phyloP scores from a whole-genome alignment of 2,888 invertebrate species.

The Sesia apiformis region DNA sequence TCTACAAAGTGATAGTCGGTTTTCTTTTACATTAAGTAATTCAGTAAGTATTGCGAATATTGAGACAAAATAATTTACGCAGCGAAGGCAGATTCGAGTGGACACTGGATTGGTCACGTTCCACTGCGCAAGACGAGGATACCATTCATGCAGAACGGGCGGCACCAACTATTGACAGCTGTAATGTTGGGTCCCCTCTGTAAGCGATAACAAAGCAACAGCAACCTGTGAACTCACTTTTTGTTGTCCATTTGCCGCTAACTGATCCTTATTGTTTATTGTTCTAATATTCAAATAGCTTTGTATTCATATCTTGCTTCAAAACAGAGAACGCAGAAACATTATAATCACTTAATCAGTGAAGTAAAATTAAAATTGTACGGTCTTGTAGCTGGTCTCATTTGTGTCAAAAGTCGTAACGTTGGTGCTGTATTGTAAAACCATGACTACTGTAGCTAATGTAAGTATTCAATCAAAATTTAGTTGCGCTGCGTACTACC shows the following conservation, averaged over 20 bases:
- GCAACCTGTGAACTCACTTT: neutral
- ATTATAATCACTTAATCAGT: no score
- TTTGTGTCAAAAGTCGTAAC: slow-evolving; percentile 2
- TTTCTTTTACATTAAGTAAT: neutral
- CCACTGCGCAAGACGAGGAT: slow-evolving; percentile 52
- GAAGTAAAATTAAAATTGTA: no score
- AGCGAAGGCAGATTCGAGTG: slow-evolving; percentile 35
- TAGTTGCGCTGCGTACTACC: neutral
- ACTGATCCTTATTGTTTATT: no score
- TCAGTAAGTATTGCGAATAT: neutral
- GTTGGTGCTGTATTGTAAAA: slow-evolving; percentile 4
- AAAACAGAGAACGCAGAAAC: no score
- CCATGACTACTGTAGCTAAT: neutral
- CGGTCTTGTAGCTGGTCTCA: no score
- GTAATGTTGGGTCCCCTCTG: neutral
- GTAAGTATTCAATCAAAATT: neutral
- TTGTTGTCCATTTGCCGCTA: no score
- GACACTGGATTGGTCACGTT: slow-evolving; percentile 54
- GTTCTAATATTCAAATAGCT: no score
- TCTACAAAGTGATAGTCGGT: neutral
- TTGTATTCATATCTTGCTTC: no score
- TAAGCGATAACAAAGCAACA: neutral
- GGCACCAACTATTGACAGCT: neutral
- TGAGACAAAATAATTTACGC: slow-evolving; percentile 24
- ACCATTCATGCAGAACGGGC: slow-evolving; percentile 49